Base-by-base conservation (phyloP, 2,888 invertebrate genomes). In the Pandemis corylana region DNA sequence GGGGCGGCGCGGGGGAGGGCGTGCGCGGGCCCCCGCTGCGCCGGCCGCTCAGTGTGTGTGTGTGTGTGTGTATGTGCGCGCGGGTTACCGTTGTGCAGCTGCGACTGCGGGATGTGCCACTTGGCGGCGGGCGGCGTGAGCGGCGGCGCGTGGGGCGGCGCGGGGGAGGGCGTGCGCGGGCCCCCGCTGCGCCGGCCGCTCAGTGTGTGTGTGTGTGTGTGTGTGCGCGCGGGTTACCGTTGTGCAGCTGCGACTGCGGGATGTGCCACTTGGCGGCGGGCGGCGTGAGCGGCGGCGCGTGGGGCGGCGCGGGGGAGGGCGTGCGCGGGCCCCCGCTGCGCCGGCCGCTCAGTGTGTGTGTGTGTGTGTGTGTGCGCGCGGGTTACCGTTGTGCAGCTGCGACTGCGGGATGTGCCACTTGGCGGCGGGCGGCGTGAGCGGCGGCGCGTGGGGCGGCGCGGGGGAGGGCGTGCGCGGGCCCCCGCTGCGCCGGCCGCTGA, bases 331-430 rank as follows among this genome's bases (percentile, higher is more conserved):
- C 90, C 51, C 87, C 88, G 79, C 89, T 85, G 83, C 91, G 90
- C 72, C 90, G 86, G 71, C 89, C 89, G 81, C 83, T 80, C n/a
- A n/a, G n/a, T n/a, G 28, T 36, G 28, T 36, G 28, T 36, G 28
- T 36, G 28, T 36, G 28, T 36, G 28, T 7, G 44, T 44, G 44
- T 6, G 9, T 9, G 13, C n/a, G 41, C 0, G 9, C 15, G 36
- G 5, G 5, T 13, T 72, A 95, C 95, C 95, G 83, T 94, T 90
- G 77, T 84, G 77, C 68, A 85, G 80, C 59, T 80, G 79, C 77
- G 96, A 95, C 84, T 96, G 96, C 72, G 96, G 97, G 81, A 96
- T 97, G 89, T 97, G 97, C 97, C 97, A 97, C 86, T 97, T 96
- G 83, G 96, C 95, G 76, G 77, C 51, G 77, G 77, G 77, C 77